These are phyloP conservation scores for Motacilla tschutschensis DNA, from an alignment of 2,113 vertebrate species.

Conservation along the genomic window DNA sequence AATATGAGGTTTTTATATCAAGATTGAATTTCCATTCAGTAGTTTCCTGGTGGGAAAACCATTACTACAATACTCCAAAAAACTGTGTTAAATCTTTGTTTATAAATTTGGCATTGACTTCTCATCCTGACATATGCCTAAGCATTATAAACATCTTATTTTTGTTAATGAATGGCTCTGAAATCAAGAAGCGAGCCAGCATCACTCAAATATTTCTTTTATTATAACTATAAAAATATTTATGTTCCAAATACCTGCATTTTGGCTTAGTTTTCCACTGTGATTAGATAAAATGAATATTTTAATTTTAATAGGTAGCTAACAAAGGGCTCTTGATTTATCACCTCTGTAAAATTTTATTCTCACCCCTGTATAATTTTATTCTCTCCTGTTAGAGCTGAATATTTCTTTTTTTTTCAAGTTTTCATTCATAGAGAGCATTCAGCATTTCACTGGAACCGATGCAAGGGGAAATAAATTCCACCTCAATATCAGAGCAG, in stretches of 20 bases:
- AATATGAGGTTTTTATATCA: not conserved
- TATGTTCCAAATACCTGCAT: not conserved
- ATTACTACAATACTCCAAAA: not conserved
- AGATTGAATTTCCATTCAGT: not conserved
- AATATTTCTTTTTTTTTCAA: not conserved
- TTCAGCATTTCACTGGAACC: not conserved
- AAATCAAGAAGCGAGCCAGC: not conserved
- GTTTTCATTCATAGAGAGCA: not conserved
- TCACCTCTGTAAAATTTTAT: not conserved
- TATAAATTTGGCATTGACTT: not conserved
- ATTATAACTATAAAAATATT: not conserved
- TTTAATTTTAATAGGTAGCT: not conserved
- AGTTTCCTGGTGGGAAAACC: not conserved
- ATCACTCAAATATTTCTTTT: conserved; percentile 1
- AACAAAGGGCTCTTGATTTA: not conserved
- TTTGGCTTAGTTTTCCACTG: not conserved
- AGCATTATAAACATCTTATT: not conserved
- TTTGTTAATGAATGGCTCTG: not conserved
- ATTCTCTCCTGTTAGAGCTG: not conserved
- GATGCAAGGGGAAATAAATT: not conserved
- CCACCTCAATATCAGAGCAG: not conserved
- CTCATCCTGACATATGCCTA: not conserved
- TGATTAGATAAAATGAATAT: not conserved
- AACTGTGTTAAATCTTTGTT: not conserved
- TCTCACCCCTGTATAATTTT: not conserved